Conservation (phyloP, 2,113 vertebrate species). For the Hippocampus mohnikei region DNA sequence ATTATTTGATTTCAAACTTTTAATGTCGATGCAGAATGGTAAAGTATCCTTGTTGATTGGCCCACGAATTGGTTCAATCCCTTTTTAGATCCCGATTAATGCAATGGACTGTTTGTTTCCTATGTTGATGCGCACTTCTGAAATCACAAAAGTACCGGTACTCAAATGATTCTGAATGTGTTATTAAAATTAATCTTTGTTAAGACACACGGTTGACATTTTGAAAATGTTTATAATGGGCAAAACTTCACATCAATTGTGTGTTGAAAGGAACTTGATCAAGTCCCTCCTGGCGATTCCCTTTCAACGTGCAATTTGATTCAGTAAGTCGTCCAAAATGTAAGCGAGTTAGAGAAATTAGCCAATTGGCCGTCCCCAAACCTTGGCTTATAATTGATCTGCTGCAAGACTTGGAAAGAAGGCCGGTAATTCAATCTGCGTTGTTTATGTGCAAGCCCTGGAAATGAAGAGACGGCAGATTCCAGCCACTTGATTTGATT, state of each 20-base stretch:
- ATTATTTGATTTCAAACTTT: too few relatives aligned
- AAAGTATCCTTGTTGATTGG: too few relatives aligned
- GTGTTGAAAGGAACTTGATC: background rate
- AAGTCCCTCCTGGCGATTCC: background rate
- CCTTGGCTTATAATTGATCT: constrained; percentile 20
- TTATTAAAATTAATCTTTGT: too few relatives aligned
- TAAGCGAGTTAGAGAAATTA: constrained; percentile 35
- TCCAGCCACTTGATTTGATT: constrained; percentile 46
- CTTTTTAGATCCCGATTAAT: too few relatives aligned
- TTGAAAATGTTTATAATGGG: background rate
- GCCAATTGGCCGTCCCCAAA: constrained; percentile 16
- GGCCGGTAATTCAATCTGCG: constrained; percentile 19
- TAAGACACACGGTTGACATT: background rate
- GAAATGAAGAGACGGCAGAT: constrained; percentile 26
- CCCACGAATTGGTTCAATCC: background rate
- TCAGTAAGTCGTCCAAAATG: constrained; percentile 34
- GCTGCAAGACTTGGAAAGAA: constrained; percentile 10
- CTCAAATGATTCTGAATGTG: too few relatives aligned
- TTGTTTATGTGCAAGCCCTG: constrained; percentile 12
- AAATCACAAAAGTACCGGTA: background rate
- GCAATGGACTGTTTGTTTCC: background rate
- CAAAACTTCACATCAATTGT: background rate
- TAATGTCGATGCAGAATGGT: too few relatives aligned
- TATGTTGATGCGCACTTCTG: background rate
- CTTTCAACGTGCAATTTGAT: constrained; percentile 16